A percentile compares a stretch with the other conserved stretches of the same genome.
These are phyloP conservation scores for Euglossa dilemma DNA, from an alignment of 1,140 invertebrate species.

Conservation along the genomic window DNA sequence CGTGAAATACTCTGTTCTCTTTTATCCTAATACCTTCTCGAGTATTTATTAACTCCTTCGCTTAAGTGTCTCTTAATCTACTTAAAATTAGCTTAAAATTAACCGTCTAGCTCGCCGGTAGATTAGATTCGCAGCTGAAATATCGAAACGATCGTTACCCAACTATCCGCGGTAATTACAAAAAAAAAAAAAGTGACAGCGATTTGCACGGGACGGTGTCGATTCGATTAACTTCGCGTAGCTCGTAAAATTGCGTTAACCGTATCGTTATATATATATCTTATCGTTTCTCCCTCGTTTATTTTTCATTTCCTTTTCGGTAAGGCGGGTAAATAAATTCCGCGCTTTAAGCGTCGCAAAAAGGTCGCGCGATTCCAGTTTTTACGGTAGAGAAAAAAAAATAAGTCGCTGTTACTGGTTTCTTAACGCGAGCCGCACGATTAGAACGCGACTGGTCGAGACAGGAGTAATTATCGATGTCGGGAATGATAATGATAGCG, in stretches of 20 bases:
- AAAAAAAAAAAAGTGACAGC: background rate
- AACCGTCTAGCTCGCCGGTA: background rate
- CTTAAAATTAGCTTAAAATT: no score
- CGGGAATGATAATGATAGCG: background rate
- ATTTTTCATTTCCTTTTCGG: background rate
- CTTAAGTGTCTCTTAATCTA: no score
- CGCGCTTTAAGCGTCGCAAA: background rate
- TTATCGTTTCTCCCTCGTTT: background rate
- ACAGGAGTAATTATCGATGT: background rate
- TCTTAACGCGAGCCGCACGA: no score
- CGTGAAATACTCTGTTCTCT: background rate
- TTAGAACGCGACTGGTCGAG: background rate
- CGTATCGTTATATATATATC: background rate
- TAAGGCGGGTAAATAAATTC: background rate
- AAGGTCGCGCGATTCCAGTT: background rate
- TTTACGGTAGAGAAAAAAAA: background rate
- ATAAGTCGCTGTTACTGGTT: background rate
- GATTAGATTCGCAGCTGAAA: background rate
- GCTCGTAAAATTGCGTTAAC: no score
- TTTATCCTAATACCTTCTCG: no score
- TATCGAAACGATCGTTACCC: constrained; percentile 6
- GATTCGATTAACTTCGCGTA: background rate
- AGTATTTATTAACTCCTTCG: no score
- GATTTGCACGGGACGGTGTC: background rate
- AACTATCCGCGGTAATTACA: background rate